These are phyloP conservation scores for Falco naumanni DNA, from an alignment of 2,797 vertebrate species.

Conservation along the genomic window DNA sequence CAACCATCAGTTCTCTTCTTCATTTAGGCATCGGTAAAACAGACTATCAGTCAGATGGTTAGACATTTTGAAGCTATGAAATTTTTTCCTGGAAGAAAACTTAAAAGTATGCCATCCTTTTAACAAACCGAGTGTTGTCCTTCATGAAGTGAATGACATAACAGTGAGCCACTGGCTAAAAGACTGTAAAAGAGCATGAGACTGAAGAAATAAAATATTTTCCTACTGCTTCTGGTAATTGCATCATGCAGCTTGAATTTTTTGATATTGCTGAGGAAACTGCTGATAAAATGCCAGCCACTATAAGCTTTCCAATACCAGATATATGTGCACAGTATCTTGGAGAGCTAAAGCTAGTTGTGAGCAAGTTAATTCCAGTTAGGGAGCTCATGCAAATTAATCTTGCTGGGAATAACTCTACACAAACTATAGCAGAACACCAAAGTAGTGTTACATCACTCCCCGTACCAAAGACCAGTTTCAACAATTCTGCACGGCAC, in stretches of 20 bases:
- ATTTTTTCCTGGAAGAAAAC: slow-evolving; percentile 3
- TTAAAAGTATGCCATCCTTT: not conserved
- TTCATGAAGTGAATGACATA: slow-evolving; percentile 10
- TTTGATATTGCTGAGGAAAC: slow-evolving; percentile 5
- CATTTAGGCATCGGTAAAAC: not conserved
- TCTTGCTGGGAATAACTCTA: not conserved
- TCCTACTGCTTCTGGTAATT: slow-evolving; percentile 35
- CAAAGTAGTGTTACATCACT: not conserved
- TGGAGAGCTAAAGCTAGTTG: not conserved
- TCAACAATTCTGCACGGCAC: not conserved
- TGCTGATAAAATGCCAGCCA: not conserved
- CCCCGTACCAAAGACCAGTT: not conserved
- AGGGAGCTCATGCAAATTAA: not conserved
- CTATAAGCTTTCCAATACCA: not conserved
- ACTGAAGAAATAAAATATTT: slow-evolving; percentile 45
- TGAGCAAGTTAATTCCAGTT: not conserved
- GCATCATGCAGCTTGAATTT: slow-evolving; percentile 18
- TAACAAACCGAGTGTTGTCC: not conserved
- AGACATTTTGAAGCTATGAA: not conserved
- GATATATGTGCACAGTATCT: slow-evolving; percentile 36
- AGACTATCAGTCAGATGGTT: not conserved
- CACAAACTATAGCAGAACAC: not conserved
- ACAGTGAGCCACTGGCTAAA: not conserved
- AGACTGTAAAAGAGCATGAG: not conserved
- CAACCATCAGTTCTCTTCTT: not conserved